phyloP scores from a whole-genome alignment of 2,888 invertebrate species.

The Phymatocera aterrima region DNA sequence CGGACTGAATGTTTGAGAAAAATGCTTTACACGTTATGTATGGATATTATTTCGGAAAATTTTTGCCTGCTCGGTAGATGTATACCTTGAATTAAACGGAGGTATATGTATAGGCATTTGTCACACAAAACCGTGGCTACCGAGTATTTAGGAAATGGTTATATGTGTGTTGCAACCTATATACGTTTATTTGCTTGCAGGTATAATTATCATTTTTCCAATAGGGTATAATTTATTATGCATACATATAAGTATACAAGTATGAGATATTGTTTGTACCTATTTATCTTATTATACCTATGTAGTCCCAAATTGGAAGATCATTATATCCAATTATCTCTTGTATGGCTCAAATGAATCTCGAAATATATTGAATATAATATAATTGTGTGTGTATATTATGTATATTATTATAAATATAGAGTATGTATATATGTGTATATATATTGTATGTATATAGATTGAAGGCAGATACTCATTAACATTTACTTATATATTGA shows the following conservation, averaged over 20 bases:
- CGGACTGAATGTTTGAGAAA: neutral
- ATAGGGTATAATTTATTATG: neutral
- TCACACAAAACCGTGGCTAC: neutral
- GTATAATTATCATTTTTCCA: neutral
- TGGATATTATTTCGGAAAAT: neutral
- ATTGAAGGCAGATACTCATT: conserved; percentile 25
- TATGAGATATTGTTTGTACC: neutral
- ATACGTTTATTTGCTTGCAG: neutral
- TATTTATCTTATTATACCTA: neutral
- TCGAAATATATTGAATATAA: conserved; percentile 5
- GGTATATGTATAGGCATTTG: too few species aligned
- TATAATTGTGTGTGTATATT: conserved; percentile 30
- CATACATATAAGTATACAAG: neutral
- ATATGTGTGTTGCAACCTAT: neutral
- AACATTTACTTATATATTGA: too few species aligned
- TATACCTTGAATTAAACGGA: too few species aligned
- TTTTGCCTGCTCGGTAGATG: too few species aligned
- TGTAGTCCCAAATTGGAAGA: conserved; percentile 11
- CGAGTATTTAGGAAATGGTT: too few species aligned
- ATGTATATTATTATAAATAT: conserved; percentile 37
- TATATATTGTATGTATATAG: too few species aligned
- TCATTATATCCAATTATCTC: conserved; percentile 4
- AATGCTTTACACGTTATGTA: neutral
- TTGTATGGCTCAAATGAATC: conserved; percentile 26
- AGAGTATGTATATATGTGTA: too few species aligned